Percentiles rank a stretch among this genome's conserved stretches.
phyloP scores from a whole-genome alignment of 1,140 invertebrate species.

The Mycetomoellerius zeteki region DNA sequence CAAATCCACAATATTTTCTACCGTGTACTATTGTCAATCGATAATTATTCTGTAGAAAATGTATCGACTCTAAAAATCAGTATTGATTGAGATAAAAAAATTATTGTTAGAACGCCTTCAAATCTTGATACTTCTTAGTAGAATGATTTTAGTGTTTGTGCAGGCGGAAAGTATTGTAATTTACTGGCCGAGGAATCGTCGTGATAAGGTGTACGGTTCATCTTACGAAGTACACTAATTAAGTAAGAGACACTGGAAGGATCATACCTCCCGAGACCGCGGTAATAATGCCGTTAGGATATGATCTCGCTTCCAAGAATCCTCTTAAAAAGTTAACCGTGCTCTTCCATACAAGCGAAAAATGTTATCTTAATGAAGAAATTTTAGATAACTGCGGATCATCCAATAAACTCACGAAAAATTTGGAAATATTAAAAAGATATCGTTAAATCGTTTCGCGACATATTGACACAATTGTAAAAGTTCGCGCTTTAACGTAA shows the following conservation, averaged over 20 bases:
- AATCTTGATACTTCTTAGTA: slow-evolving; percentile 1
- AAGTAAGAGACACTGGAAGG: slow-evolving; percentile 41
- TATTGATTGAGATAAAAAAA: not conserved
- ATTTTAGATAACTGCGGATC: not conserved
- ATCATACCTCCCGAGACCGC: slow-evolving; percentile 13
- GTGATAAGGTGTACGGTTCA: slow-evolving; percentile 34
- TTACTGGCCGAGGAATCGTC: not conserved
- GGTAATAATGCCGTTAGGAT: slow-evolving; percentile 58
- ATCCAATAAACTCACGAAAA: slow-evolving; percentile 18
- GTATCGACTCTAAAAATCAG: not conserved
- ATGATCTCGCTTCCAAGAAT: slow-evolving; percentile 40
- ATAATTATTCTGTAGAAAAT: not conserved
- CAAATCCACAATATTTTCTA: no score
- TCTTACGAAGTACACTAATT: slow-evolving; percentile 45
- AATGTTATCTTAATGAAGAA: slow-evolving; percentile 48
- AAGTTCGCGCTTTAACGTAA: slow-evolving; percentile 13
- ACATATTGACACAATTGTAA: not conserved
- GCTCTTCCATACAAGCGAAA: slow-evolving; percentile 5
- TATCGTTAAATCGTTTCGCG: not conserved
- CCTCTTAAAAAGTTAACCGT: slow-evolving; percentile 11
- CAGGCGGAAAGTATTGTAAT: slow-evolving; percentile 1
- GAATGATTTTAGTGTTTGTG: slow-evolving; percentile 2
- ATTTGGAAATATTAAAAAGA: not conserved
- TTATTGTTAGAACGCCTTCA: not conserved
- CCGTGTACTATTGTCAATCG: no score